Evolutionary conservation across 35 echinoderm and acorn worm genomes (phyloP), one percentile per base, ranked within the genome.

Genomic region (Holothuria glaberrima): DNA sequence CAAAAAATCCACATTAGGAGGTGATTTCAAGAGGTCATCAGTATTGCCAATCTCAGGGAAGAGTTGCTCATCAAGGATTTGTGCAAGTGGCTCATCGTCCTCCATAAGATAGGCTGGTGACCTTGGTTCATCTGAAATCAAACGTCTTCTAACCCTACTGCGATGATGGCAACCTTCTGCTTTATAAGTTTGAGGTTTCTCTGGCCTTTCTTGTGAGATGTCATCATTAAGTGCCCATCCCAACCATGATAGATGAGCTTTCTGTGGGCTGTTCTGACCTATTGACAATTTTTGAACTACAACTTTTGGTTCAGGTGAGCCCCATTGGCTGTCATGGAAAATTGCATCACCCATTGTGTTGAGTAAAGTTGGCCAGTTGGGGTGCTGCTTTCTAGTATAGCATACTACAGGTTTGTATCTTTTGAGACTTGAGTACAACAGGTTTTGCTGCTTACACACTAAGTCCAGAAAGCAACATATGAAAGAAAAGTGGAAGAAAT

Each of bases 1-100:
- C 28, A 84, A 27, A 46, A 58, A 84, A 52, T 84, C 80, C 52
- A 84, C 80, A 57, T 84, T 84, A 38, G 80, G 56, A 27, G 80
- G 80, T 25, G 80, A 84, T 21, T 61, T 84, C 25, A 84, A 38
- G 0, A 32, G 25, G 12, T 84, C 80, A 17, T 36, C 80, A 18
- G 80, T 32, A 56, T 29, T 84, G 12, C 52, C 85, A 70, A 87
- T 87, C 38, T 87, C 85, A 9, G 85, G 85, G 30, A 87, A 87
- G 13, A 87, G 85, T 5, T 35, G 62, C n/a, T 70, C 85, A 70
- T 87, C 85, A 18, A 87, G 66, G 18, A 50, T 30, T 52, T 52
- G 41, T 20, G 85, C 85, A 29, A 87, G 38, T 18, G 85, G 85
- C 27, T 67, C 65, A n/a, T 70, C 45, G 28, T 87, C 80, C 34